Base-by-base conservation (phyloP, 2,797 vertebrate genomes). In the Oophaga sylvatica region DNA sequence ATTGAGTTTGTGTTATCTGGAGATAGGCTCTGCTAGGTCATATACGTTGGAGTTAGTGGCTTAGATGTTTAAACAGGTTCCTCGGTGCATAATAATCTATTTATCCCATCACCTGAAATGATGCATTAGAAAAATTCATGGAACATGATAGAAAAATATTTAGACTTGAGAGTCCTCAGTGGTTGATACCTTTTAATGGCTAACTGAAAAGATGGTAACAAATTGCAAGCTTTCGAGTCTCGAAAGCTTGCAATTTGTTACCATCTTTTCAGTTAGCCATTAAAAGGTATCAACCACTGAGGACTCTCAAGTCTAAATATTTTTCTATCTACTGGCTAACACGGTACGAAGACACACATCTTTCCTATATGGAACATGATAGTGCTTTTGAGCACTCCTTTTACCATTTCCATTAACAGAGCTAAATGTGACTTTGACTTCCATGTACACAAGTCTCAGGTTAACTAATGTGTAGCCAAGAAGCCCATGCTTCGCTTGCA, bases 381-480 rank as follows among this genome's bases (percentile, higher is more conserved):
- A 76, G 13, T 76, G 45, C 53, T 53, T 76, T 48, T 53, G 20
- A n/a, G 45, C 73, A 48, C 73, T 22, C 15, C 10, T 20, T 5
- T 59, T n/a, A 3, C 22, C 45, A 15, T 22, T 73, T 45, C 35
- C 15, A 45, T 73, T 73, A 45, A 41, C 35, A 22, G 29, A 31
- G 20, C 70, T 10, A 73, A 73, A 48, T 48, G 71, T 48, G 71
- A 53, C 45, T 76, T 76, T 76, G 45, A 76, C 73, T 13, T 48
- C 20, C 20, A 76, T 76, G 73, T 76, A 15, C 41, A 76, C 16
- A 20, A 22, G 73, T 53, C 41, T 76, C 11, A n/a, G 41, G 73
- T 13, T 13, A 48, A 77, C 41, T 56, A 45, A 60, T 22, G 13
- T 87, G 71, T 78, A 77, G 82, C 84, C 41, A 68, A 53, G 81